Evolutionary conservation across 2,888 invertebrate genomes (phyloP), one percentile per base, ranked within the genome.

Genomic region (Eilema depressum): DNA sequence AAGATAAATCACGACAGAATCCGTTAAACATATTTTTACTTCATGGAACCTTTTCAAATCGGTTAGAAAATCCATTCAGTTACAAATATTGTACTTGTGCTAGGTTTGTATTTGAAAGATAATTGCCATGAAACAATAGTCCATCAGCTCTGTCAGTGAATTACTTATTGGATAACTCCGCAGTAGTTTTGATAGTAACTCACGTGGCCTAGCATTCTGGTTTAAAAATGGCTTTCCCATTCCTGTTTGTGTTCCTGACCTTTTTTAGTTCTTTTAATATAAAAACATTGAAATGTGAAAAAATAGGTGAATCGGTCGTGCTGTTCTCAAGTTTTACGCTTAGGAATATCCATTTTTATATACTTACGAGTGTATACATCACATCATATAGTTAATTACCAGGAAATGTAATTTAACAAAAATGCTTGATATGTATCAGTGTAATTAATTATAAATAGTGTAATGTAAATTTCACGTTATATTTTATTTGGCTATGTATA

Each of bases 81-180:
- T 37, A 47, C 25, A 59, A 26, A 59, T 59, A n/a, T n/a, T n/a
- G 30, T 57, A 14, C 28, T 53, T 53, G 12, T 23, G 17, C 63
- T 25, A 63, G 57, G 23, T 64, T 28, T 33, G 8, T 23, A 30
- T 37, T 26, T 37, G 47, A 64, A n/a, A 53, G 53, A 64, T 25
- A 65, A 66, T 63, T 33, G 23, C 69, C 11, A 30, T 56, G 64
- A 66, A 74, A 77, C 75, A 77, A 77, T 75, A 53, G 70, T 57
- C 66, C 67, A 75, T 75, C 72, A 71, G 14, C 0, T 17, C 28
- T 53, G 41, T 61, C 37, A 57, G 47, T 66, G 68, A 62, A 37
- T 30, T 62, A 53, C 30, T 70, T 68, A 73, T 66, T 63, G 28
- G 66, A 66, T 61, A 57, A 65, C 25, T 7, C 62, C 26, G 63